These are phyloP conservation scores for Anguilla anguilla DNA, from an alignment of 2,797 vertebrate genomes.

Conservation along the genomic window DNA sequence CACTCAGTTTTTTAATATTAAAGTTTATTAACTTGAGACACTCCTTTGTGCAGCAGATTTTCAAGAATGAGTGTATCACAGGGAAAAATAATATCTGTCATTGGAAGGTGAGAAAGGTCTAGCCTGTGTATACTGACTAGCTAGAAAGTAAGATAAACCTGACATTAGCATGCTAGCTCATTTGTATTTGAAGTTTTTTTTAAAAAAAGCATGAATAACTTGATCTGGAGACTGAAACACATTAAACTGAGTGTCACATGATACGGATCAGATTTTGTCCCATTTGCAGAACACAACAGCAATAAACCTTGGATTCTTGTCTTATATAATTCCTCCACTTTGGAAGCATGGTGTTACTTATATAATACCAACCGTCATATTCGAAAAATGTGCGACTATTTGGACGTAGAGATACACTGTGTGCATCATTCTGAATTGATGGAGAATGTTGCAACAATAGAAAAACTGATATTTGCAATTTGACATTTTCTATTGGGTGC, in stretches of 20 bases:
- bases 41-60: background rate
- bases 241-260: background rate
- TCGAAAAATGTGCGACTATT: background rate
- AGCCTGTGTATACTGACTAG: background rate
- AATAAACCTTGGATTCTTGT: background rate
- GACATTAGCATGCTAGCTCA: background rate
- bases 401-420: background rate
- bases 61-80: constrained; percentile 56
- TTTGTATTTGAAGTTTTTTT: background rate
- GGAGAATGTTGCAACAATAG: background rate
- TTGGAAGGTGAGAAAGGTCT: constrained; percentile 71
- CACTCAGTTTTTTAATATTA: too few species aligned
- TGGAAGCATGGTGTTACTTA: background rate
- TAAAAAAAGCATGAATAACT: background rate
- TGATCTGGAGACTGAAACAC: background rate
- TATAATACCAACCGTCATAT: background rate
- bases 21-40: background rate
- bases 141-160: background rate
- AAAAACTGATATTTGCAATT: background rate
- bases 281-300: background rate
- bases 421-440: background rate
- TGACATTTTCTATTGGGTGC: background rate
- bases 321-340: background rate
- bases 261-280: background rate
- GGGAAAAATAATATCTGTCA: constrained; percentile 63